Base-by-base conservation (phyloP, 2,797 vertebrate genomes). In the Lagocephalus sceleratus region DNA sequence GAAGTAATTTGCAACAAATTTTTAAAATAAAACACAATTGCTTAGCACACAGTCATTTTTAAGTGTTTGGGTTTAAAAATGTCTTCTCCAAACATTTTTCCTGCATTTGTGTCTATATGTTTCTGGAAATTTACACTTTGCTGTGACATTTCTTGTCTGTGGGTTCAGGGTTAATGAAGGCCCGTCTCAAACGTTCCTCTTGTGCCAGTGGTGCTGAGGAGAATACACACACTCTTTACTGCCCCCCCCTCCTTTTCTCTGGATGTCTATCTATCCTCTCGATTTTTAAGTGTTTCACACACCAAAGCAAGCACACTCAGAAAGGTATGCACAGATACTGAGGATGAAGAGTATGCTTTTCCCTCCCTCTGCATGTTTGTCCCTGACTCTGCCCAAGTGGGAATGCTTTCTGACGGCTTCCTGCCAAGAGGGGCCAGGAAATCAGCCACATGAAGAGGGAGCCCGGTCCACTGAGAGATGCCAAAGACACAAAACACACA, bases 331-430 rank as follows among this genome's bases (percentile, higher is more conserved):
- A 32, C 43, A 57, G 47, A 45, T 17, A 32, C 85, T 90, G 89
- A 14, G 81, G 83, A 91, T 91, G 86, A 90, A 90, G 89, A 88
- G 84, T 81, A 80, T 86, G 83, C 85, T 88, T 87, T 85, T 50
- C 68, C 59, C 75, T 84, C 84, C 79, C 70, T 68, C 73, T 57
- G 62, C 57, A 81, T 89, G 88, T 90, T 90, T 90, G 88, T 90
- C 87, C 84, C 86, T 52, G 71, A 71, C 84, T 82, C 81, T 19
- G 17, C 40, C 40, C 80, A 85, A 85, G 79, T 77, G 79, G 69
- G 68, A 81, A 75, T 69, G 66, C 85, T 83, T 76, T 88, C 73
- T 83, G 86, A 88, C 87, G 78, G 74, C 78, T 85, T 72, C 79
- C 82, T 81, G 84, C 86, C 84, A 87, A 85, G 79, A 83, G 81